These are phyloP conservation scores for Volucella zonaria DNA, from an alignment of 2,888 invertebrate genomes.

Conservation along the genomic window DNA sequence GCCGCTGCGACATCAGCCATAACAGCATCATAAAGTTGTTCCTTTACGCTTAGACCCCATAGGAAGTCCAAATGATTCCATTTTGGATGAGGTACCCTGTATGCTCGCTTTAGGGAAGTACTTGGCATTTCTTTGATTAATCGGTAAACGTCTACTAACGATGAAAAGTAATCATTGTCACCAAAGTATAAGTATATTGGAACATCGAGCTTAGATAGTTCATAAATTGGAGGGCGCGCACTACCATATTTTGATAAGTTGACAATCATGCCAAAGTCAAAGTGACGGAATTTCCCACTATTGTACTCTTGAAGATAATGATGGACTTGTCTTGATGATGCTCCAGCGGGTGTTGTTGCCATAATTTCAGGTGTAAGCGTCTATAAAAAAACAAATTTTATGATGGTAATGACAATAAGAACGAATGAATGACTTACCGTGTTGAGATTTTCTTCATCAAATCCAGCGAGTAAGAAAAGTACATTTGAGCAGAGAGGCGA, in stretches of 20 bases:
- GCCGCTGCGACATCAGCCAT: conserved; percentile 75
- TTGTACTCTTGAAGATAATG: conserved; percentile 79
- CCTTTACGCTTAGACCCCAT: conserved; percentile 77
- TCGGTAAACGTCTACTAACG: conserved; percentile 78
- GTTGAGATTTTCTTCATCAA: conserved; percentile 77
- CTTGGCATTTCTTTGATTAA: conserved; percentile 74
- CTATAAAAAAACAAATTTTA: conserved; percentile 35
- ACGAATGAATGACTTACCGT: conserved; percentile 22
- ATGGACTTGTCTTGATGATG: conserved; percentile 77
- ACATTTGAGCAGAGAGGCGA: conserved; percentile 76
- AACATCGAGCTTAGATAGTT: conserved; percentile 75
- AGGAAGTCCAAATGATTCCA: conserved; percentile 80
- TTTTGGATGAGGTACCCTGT: conserved; percentile 76
- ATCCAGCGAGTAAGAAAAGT: conserved; percentile 77
- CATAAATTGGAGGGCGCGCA: conserved; percentile 75
- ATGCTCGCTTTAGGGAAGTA: conserved; percentile 73
- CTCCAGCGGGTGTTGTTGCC: conserved; percentile 78
- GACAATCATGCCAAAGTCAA: conserved; percentile 76
- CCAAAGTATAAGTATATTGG: conserved; percentile 78
- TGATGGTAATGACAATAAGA: background rate
- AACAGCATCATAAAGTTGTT: conserved; percentile 77
- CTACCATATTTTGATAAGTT: conserved; percentile 76
- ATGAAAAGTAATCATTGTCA: conserved; percentile 78
- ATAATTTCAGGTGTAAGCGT: conserved; percentile 78
- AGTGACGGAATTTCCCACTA: conserved; percentile 76